Evolutionary conservation across 2,113 vertebrate genomes (phyloP), one percentile per base, ranked within the genome.

Genomic region (Camelus dromedarius): DNA sequence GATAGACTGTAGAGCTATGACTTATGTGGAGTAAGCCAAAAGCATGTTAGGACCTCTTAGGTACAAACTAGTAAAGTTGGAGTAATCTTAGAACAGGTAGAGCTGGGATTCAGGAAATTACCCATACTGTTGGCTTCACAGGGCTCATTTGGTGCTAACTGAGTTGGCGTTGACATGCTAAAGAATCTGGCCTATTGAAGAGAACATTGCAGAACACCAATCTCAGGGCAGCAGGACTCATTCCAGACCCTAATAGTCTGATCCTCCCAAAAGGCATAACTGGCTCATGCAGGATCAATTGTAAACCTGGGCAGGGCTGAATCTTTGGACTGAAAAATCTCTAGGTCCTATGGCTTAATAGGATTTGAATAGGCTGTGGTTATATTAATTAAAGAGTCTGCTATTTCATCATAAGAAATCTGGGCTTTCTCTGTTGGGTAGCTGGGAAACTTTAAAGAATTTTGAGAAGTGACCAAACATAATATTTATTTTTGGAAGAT

Each of bases 401-500:
- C 73, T 60, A 1, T 93, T 28, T 83, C 26, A 75, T 30, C 14
- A 3, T 83, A 38, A 92, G 32, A 91, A 81, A 50, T 32, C 19
- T 79, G 14, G 35, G 38, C 28, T 91, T 91, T 95, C 18, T 86
- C 38, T 18, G 76, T 72, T n/a, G 50, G 6, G 10, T 92, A 58
- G 91, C 50, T 79, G 69, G 46, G 32, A 73, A 26, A 67, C 30
- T 54, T 91, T 77, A 48, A 64, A 93, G 46, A 89, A 86, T 72
- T 91, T 85, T 95, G 72, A 90, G 20, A 91, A 48, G 24, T 50
- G 4, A 54, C 9, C 83, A 95, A 77, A 90, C 14, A 22, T 50
- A 85, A 42, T 54, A 52, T 87, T 86, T 94, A n/a, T 48, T 96
- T 96, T 88, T 86, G 62, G 54, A 70, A 77, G n/a, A 66, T 86